A percentile compares a stretch with the other conserved stretches of the same genome.
These are phyloP conservation scores for Manis javanica DNA, from an alignment of 2,797 vertebrate genomes.

Conservation along the genomic window DNA sequence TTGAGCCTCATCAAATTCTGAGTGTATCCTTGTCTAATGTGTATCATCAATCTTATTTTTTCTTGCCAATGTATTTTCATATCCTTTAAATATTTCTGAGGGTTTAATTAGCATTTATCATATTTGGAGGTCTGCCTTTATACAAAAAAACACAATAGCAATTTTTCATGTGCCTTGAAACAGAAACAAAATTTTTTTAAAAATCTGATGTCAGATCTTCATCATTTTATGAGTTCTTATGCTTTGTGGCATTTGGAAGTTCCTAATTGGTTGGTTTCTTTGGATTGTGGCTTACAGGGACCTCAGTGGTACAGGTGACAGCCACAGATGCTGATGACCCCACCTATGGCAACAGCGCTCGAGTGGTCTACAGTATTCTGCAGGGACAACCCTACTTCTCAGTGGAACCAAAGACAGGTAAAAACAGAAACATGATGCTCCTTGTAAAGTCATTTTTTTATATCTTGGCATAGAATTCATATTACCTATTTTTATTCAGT, in stretches of 20 bases:
- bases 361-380: conserved; percentile 97
- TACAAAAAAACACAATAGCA: not conserved
- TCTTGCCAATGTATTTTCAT: not conserved
- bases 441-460: not conserved
- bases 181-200: not conserved
- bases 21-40: not conserved
- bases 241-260: not conserved
- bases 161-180: not conserved
- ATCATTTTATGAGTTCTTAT: not conserved
- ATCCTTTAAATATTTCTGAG: not conserved
- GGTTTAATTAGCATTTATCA: not conserved
- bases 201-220: not conserved
- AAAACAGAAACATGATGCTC: fast-evolving
- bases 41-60: not conserved
- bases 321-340: conserved; percentile 97
- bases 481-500: not conserved
- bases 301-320: conserved; percentile 96
- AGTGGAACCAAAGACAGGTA: conserved; percentile 98
- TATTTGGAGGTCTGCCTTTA: not conserved
- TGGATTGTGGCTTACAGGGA: conserved; percentile 88
- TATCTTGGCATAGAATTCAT: not conserved
- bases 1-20: not conserved
- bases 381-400: conserved; percentile 98
- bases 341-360: conserved; percentile 96
- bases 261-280: conserved; percentile 55